A percentile compares a stretch with the other conserved stretches of the same genome.
Evolutionary conservation across 2,797 vertebrate species (phyloP).

Genomic region (Luscinia luscinia): DNA sequence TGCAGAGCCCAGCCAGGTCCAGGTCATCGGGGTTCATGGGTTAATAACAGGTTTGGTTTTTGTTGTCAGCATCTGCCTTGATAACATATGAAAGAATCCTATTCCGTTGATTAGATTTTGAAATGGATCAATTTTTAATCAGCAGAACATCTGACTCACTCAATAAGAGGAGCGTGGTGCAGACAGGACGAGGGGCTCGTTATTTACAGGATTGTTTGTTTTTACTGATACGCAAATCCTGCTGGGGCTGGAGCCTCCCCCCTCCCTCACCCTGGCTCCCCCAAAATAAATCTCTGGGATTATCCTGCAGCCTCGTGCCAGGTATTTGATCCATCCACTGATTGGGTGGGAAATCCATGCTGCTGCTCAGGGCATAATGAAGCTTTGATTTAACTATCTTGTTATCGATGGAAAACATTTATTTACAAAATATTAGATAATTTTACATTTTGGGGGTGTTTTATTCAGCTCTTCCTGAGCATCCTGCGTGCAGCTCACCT

Average conservation of each 20-base stretch:
- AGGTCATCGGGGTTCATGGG: slow-evolving; percentile 88
- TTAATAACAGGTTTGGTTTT: slow-evolving; percentile 98
- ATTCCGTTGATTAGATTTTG: slow-evolving; percentile 99
- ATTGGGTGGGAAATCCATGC: slow-evolving; percentile 69
- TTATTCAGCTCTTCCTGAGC: fast-evolving
- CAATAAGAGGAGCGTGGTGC: slow-evolving; percentile 89
- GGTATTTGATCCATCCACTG: slow-evolving; percentile 62
- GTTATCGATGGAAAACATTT: slow-evolving; percentile 62
- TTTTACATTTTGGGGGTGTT: background rate
- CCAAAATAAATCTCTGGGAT: slow-evolving; percentile 59
- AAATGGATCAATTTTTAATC: slow-evolving; percentile 99
- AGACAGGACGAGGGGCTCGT: slow-evolving; percentile 89
- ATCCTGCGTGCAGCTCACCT: fast-evolving
- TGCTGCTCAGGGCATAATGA: slow-evolving; percentile 58
- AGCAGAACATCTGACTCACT: slow-evolving; percentile 98
- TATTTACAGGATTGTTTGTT: slow-evolving; percentile 96
- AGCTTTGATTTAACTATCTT: slow-evolving; percentile 65
- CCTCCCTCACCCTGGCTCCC: slow-evolving; percentile 64
- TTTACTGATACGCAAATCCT: slow-evolving; percentile 87
- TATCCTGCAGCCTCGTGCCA: slow-evolving; percentile 53
- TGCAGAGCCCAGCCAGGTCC: slow-evolving; percentile 79
- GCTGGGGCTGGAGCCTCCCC: background rate
- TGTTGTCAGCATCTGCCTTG: slow-evolving; percentile 93
- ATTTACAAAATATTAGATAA: background rate
- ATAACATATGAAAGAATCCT: slow-evolving; percentile 96